Conservation (phyloP, 2,113 vertebrate genomes). For the Channa maculata region DNA sequence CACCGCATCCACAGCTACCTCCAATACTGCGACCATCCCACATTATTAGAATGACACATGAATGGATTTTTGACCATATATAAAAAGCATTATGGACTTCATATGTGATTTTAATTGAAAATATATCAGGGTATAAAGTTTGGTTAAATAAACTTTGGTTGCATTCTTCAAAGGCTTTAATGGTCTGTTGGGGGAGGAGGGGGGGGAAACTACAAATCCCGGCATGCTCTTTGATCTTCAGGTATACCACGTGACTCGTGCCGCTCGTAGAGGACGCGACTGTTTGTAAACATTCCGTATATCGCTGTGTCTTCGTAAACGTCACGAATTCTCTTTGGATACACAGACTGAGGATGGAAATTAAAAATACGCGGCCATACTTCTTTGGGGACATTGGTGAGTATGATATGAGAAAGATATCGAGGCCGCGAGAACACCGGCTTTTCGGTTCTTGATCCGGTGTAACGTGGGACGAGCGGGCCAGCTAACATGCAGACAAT, state of each 20-base stretch:
- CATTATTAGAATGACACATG: not conserved
- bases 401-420: constrained; percentile 20
- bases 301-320: rapidly evolving
- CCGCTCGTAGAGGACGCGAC: not conserved
- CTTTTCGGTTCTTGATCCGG: not conserved
- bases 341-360: constrained; percentile 54
- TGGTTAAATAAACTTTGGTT: not conserved
- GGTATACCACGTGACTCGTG: constrained; percentile 33
- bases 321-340: rapidly evolving
- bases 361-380: constrained; percentile 60
- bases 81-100: not conserved
- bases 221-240: not conserved
- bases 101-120: not conserved
- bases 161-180: no score
- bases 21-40: constrained; percentile 72
- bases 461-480: not conserved
- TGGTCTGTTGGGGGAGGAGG: not conserved
- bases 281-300: constrained; percentile 53
- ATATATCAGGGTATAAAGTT: not conserved
- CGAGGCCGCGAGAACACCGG: rapidly evolving
- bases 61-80: not conserved
- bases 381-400: constrained; percentile 83
- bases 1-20: constrained; percentile 85
- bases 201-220: constrained; percentile 67
- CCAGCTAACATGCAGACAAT: not conserved